Percentiles rank a stretch among this genome's conserved stretches.
Evolutionary conservation across 2,113 vertebrate species (phyloP).

Genomic region (Polypterus senegalus): DNA sequence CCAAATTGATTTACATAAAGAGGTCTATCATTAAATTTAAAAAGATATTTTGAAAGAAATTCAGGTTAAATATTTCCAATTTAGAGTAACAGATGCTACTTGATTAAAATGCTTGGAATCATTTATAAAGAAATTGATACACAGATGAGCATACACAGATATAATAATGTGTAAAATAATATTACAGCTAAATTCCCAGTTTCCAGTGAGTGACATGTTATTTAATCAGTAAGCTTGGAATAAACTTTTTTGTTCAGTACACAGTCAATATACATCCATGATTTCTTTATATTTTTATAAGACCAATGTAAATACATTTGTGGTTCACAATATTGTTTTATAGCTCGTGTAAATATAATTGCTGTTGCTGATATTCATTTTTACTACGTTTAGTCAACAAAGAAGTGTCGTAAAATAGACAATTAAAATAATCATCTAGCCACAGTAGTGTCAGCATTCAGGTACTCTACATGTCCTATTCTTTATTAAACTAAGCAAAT

Average conservation of each 20-base stretch:
- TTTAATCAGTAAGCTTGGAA: slow-evolving; percentile 17
- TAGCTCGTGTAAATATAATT: not conserved
- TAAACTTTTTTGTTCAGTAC: slow-evolving; percentile 6
- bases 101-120: not conserved
- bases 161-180: slow-evolving; percentile 21
- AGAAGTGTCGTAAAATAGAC: too few relatives aligned
- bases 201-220: slow-evolving; percentile 19
- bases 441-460: too few relatives aligned
- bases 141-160: slow-evolving; percentile 7
- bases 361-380: not conserved
- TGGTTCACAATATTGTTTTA: not conserved
- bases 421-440: too few relatives aligned
- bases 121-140: slow-evolving; percentile 47
- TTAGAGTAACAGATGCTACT: too few relatives aligned
- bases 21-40: too few relatives aligned
- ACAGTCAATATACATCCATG: not conserved
- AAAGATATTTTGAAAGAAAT: too few relatives aligned
- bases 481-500: too few relatives aligned
- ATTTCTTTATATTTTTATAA: slow-evolving; percentile 10
- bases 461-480: too few relatives aligned
- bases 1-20: too few relatives aligned
- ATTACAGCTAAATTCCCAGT: slow-evolving; percentile 31
- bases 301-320: slow-evolving; percentile 5
- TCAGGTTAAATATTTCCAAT: too few relatives aligned
- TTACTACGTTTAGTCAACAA: not conserved